Conservation (phyloP, 2,113 vertebrate species). For the Sialia sialis region DNA sequence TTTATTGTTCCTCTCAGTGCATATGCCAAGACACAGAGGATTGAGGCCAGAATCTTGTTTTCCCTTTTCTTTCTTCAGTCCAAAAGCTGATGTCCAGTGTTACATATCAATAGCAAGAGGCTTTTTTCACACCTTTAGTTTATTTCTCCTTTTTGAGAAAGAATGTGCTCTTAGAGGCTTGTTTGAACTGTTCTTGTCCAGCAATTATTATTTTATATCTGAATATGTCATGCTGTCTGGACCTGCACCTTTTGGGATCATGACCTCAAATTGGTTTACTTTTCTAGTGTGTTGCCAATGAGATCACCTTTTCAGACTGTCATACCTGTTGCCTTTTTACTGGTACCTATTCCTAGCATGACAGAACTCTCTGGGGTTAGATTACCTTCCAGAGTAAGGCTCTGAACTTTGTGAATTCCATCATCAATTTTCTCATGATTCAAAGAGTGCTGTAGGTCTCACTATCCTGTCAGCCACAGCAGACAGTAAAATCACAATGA, state of each 20-base stretch:
- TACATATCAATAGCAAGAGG: not conserved
- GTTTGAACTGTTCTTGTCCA: not conserved
- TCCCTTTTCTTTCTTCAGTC: not conserved
- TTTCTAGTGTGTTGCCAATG: not conserved
- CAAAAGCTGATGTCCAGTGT: not conserved
- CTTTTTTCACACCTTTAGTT: fast-evolving
- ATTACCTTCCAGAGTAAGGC: not conserved
- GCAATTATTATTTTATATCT: not conserved
- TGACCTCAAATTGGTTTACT: not conserved
- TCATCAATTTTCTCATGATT: not conserved
- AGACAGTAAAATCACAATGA: not conserved
- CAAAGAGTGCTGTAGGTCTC: not conserved
- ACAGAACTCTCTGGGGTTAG: not conserved
- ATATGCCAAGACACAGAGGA: not conserved
- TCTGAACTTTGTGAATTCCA: not conserved
- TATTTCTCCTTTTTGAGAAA: not conserved
- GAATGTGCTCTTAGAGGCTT: not conserved
- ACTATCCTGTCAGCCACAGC: not conserved
- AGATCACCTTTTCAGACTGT: not conserved
- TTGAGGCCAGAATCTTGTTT: not conserved
- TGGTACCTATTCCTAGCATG: not conserved
- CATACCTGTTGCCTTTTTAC: not conserved
- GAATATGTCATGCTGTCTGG: not conserved
- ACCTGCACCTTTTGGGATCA: not conserved
- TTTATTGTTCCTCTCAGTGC: not conserved